These are phyloP conservation scores for Oceanodroma tethys DNA, from an alignment of 2,113 vertebrate genomes.

Conservation along the genomic window DNA sequence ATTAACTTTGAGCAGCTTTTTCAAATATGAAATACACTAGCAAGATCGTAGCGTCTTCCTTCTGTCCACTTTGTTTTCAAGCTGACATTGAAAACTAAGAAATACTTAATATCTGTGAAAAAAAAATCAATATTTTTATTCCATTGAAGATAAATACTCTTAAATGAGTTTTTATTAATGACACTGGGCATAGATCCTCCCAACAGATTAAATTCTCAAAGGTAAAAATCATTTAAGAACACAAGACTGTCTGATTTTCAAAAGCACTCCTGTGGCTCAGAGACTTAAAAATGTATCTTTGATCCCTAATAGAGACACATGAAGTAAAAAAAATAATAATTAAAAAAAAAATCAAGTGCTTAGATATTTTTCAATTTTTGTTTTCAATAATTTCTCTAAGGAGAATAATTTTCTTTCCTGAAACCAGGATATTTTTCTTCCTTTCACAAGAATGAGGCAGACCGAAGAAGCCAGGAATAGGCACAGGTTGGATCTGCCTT, in stretches of 20 bases:
- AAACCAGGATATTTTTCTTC: not conserved
- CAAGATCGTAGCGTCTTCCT: not conserved
- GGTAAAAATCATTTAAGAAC: not conserved
- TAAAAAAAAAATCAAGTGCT: not conserved
- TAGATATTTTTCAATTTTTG: not conserved
- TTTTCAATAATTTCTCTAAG: not conserved
- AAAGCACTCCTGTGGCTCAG: not conserved
- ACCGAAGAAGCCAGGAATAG: not conserved
- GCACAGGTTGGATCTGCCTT: not conserved
- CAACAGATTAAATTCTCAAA: not conserved
- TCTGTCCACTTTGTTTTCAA: not conserved
- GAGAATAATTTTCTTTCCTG: not conserved
- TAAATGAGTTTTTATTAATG: not conserved
- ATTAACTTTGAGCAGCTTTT: not conserved
- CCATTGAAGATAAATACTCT: not conserved
- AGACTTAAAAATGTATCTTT: not conserved
- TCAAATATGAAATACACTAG: not conserved
- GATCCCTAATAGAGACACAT: not conserved
- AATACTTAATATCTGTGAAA: not conserved
- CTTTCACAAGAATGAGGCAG: not conserved
- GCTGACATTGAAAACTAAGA: not conserved
- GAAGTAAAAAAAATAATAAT: not conserved
- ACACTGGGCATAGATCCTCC: not conserved
- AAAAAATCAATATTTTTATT: not conserved
- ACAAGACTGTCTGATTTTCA: not conserved